These are phyloP conservation scores for Cynopterus brachyotis DNA, from an alignment of 2,113 vertebrate genomes.

Conservation along the genomic window DNA sequence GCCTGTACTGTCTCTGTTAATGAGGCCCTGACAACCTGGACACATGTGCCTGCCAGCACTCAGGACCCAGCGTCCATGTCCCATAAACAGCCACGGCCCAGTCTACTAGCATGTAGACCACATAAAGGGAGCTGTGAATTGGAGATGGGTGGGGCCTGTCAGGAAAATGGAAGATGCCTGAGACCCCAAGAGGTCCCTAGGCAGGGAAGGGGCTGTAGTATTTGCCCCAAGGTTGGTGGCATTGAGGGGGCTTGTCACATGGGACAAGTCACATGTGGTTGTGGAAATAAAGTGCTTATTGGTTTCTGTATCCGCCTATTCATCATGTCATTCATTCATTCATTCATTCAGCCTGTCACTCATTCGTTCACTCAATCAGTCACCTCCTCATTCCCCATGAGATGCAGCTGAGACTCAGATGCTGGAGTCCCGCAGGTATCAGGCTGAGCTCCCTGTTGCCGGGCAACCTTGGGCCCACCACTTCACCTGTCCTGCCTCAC, in stretches of 20 bases:
- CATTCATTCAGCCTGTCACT: neutral
- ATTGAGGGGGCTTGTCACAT: neutral
- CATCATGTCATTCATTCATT: neutral
- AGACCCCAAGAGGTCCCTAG: neutral
- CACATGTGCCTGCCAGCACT: neutral
- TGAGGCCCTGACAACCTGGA: neutral
- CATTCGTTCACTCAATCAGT: neutral
- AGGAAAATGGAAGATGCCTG: neutral
- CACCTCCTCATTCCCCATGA: neutral
- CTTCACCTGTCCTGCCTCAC: neutral
- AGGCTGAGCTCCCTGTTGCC: neutral
- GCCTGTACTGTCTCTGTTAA: neutral
- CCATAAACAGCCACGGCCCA: accelerated
- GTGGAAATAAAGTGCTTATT: neutral
- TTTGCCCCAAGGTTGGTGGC: neutral
- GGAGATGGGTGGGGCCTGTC: accelerated
- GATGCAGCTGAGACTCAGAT: neutral
- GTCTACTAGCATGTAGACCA: neutral
- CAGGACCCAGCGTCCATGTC: accelerated
- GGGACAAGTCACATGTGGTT: neutral
- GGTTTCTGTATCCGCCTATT: neutral
- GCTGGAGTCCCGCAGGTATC: neutral
- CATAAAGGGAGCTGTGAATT: neutral
- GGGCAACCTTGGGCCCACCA: neutral
- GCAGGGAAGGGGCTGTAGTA: too few relatives aligned